Evolutionary conservation across 2,113 vertebrate genomes (phyloP), one percentile per base, ranked within the genome.

Genomic region (Neodontobutis hainanensis): DNA sequence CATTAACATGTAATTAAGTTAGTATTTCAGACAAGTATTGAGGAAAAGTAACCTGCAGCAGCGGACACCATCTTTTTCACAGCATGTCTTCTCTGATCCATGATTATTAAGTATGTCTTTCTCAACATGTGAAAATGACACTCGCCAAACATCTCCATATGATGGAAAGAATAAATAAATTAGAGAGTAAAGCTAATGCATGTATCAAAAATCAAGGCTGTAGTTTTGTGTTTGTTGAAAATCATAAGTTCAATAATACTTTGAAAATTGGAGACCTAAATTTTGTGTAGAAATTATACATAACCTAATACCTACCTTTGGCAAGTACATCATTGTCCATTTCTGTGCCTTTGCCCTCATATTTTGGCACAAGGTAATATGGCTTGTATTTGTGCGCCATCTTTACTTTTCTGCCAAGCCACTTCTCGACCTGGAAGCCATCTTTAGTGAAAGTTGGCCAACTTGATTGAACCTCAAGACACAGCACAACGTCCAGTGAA

Each of bases 401-500:
- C 69, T 59, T 94, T 36, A 81, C 88, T 90, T 94, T 96, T 9
- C 0, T 34, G 61, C 95, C 92, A 6, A 95, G 93, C 96, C 95
- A 97, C 0, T 19, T 0, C 1, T 88, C 58, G 68, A 95, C 83
- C 11, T 61, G 38, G 50, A 96, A 80, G 15, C 95, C 94, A 0
- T 61, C 3, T 0, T n/a, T 19, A 5, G 94, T 94, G 73, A 87
- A 87, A 4, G 0, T 0, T 0, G 94, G 94, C 95, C 94, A 96
- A 77, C 78, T 89, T 44, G 75, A 57, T 9, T 46, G 48, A 16
- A 86, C 88, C 69, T 91, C 8, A 68, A 97, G 74, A 49, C 92
- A 87, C 62, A 96, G 84, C 59, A 94, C 94, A 64, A 97, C 76
- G 61, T 97, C 95, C 67, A 97, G 84, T 0, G 92, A 93, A 87